Evolutionary conservation across 1,140 invertebrate genomes (phyloP).

Genomic region (Drosophila nikananu): DNA sequence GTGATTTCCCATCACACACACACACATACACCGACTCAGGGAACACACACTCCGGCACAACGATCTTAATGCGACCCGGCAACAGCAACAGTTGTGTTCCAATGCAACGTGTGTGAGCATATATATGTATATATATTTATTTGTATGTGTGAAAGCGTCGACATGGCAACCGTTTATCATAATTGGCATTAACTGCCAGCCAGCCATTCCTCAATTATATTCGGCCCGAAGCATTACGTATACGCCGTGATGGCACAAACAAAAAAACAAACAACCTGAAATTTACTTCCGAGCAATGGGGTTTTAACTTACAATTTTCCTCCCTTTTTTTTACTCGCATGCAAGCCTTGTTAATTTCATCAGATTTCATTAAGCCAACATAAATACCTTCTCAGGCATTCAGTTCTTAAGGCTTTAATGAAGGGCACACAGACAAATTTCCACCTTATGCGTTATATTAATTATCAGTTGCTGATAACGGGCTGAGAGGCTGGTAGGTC

Average conservation of each 20-base stretch:
- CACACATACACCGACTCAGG: constrained; percentile 5
- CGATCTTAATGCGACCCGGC: constrained; percentile 47
- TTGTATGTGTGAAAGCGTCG: constrained; percentile 16
- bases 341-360: constrained; percentile 19
- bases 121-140: not conserved
- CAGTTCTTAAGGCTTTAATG: not conserved
- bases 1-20: constrained; percentile 47
- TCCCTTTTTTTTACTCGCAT: not conserved
- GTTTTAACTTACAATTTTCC: not conserved
- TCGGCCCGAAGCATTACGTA: constrained; percentile 43
- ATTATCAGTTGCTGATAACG: constrained; percentile 23
- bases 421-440: not conserved
- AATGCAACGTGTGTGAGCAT: constrained; percentile 43
- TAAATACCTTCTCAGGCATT: not conserved
- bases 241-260: constrained; percentile 20
- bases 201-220: constrained; percentile 47
- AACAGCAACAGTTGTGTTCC: constrained; percentile 73
- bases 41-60: constrained; percentile 14
- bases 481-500: not conserved
- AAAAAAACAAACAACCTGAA: constrained; percentile 6
- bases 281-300: constrained; percentile 9
- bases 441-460: not conserved
- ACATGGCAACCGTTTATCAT: constrained; percentile 74
- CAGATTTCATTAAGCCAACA: constrained; percentile 11
- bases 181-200: constrained; percentile 69